Conservation (phyloP, 2,797 vertebrate genomes). For the Menidia menidia region DNA sequence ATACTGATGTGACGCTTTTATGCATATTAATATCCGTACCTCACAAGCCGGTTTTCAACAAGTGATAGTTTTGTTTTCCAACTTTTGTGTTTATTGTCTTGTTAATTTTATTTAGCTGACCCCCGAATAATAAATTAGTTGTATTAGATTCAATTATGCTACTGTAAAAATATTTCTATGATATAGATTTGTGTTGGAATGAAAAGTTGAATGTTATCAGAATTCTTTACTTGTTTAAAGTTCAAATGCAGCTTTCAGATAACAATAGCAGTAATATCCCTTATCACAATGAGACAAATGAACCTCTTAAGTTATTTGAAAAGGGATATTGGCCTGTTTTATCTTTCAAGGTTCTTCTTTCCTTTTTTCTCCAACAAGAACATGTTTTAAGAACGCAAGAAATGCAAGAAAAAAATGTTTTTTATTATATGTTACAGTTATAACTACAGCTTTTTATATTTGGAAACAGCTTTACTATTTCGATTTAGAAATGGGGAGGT, state of each 20-base stretch:
- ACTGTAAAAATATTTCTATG: neutral
- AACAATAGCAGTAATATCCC: neutral
- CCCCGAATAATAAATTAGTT: neutral
- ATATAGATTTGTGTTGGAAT: neutral
- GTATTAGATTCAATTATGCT: neutral
- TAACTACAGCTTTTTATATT: neutral
- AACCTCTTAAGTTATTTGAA: neutral
- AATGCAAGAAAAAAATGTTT: no score
- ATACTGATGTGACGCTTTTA: no score
- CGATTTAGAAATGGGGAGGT: slow-evolving; percentile 26
- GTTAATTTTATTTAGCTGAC: neutral
- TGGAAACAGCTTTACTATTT: slow-evolving; percentile 33
- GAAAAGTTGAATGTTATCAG: neutral
- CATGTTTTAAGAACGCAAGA: no score
- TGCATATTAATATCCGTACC: no score
- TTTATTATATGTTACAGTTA: no score
- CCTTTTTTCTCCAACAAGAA: no score
- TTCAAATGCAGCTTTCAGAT: neutral
- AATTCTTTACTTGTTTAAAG: neutral
- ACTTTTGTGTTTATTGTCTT: neutral
- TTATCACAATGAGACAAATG: neutral
- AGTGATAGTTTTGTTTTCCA: neutral
- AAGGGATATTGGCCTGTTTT: no score
- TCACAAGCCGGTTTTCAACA: neutral
- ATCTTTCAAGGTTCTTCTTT: no score